A percentile compares a stretch with the other conserved stretches of the same genome.
Evolutionary conservation across 2,113 vertebrate species (phyloP).

Genomic region (Reinhardtius hippoglossoides): DNA sequence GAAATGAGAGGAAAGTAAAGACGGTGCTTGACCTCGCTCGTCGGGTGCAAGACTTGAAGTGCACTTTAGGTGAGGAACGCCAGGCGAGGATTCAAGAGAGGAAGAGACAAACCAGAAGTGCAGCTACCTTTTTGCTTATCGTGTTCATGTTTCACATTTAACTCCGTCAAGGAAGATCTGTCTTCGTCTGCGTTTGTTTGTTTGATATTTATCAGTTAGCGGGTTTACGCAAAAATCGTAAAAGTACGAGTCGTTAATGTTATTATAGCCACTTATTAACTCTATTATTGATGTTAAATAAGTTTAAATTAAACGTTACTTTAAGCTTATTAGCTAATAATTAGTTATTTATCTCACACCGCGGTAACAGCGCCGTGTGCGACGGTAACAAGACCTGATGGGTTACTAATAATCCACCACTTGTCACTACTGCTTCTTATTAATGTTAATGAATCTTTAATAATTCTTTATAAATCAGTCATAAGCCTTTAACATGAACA

Average conservation of each 20-base stretch:
- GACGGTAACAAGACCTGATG: background rate
- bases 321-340: background rate
- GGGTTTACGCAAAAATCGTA: no score
- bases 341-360: background rate
- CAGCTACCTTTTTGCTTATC: background rate
- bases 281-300: no score
- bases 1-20: conserved; percentile 35
- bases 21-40: conserved; percentile 55
- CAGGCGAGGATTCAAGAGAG: background rate
- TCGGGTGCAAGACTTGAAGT: conserved; percentile 40
- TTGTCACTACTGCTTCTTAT: background rate
- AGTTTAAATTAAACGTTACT: background rate
- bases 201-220: no score
- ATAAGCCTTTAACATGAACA: background rate
- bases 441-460: background rate
- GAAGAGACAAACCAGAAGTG: background rate
- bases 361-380: background rate
- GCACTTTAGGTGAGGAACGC: conserved; percentile 17
- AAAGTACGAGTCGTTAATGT: no score
- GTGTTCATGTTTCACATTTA: background rate
- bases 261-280: no score
- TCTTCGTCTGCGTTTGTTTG: no score
- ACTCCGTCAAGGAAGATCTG: no score
- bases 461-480: conserved; percentile 8
- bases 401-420: background rate